Percentiles rank a stretch among this genome's conserved stretches.
These are phyloP conservation scores for Brachypterus glaber DNA, from an alignment of 2,888 invertebrate genomes.

Conservation along the genomic window DNA sequence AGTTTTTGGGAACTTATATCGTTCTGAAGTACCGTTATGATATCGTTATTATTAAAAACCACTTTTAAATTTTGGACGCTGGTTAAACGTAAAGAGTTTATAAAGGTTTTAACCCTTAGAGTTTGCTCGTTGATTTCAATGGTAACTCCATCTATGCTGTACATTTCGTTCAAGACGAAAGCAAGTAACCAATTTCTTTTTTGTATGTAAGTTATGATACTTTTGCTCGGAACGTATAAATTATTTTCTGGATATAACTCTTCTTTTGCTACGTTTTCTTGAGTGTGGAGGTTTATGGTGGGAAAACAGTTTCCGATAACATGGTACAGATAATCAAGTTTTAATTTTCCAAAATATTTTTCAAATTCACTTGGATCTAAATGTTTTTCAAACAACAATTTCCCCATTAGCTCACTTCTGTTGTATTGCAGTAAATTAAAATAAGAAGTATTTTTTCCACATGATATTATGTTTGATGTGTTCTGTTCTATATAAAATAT, in stretches of 20 bases:
- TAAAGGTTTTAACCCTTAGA: conserved; percentile 48
- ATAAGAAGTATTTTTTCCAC: conserved; percentile 37
- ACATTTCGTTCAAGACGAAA: conserved; percentile 56
- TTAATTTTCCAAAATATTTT: conserved; percentile 55
- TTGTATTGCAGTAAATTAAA: conserved; percentile 47
- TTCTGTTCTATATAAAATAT: conserved; percentile 37
- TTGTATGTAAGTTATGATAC: conserved; percentile 53
- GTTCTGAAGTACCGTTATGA: conserved; percentile 50
- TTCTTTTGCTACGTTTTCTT: conserved; percentile 43
- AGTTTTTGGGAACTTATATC: conserved; percentile 45
- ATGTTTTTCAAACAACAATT: conserved; percentile 57
- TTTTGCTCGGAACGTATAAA: conserved; percentile 41
- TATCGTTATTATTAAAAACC: conserved; percentile 48
- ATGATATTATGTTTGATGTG: conserved; percentile 31
- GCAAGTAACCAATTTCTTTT: conserved; percentile 60
- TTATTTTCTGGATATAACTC: conserved; percentile 39
- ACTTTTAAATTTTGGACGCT: conserved; percentile 48
- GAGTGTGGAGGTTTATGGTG: conserved; percentile 45
- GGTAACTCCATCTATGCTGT: conserved; percentile 46
- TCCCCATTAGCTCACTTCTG: conserved; percentile 54
- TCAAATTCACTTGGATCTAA: conserved; percentile 61
- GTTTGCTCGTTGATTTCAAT: conserved; percentile 45
- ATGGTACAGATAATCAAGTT: conserved; percentile 65
- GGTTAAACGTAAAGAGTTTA: conserved; percentile 49
- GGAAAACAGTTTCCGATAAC: conserved; percentile 66